Base-by-base conservation (phyloP, 2,797 vertebrate species). In the Sphenopsis melanotis region DNA sequence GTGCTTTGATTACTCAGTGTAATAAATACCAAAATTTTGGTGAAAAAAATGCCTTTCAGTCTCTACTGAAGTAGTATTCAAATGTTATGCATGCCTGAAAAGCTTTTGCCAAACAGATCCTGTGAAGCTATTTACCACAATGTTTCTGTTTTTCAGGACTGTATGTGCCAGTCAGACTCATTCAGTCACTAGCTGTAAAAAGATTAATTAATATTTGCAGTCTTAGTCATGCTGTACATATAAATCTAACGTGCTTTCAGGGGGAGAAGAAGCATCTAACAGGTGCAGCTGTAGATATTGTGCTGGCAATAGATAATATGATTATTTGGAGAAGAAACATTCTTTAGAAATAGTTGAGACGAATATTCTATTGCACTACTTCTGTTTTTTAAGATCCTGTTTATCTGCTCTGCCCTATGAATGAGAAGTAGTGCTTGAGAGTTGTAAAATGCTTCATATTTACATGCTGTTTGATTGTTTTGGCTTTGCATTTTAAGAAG, bases 131-230 rank as follows among this genome's bases (percentile, higher is more conserved):
- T 32, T 72, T 56, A 29, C 18, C 1, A 2, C 32, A 74, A 72
- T 71, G 23, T 22, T 61, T 79, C 20, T 72, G 9, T 89, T 85
- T 92, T 36, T 36, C 82, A 46, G 32, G 2, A 1, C 22, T 70
- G 23, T 68, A 47, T 10, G 12, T 4, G 9, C 42, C 75, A 82
- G 29, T 81, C 49, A 83, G 29, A 53, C 24, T 90, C 79, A 80
- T 63, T 87, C 61, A 90, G 34, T 39, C 57, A 78, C 36, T 39
- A 87, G 11, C n/a, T 7, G 3, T 64, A 63, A 80, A 63, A 77
- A 94, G 27, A 89, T 94, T 87, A 95, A 96, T 90, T 94, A 91
- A 66, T 91, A 91, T 81, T 94, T 95, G n/a, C 55, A 70, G 37
- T 74, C 55, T 69, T 90, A 56, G 46, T 75, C 80, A 66, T 53